These are phyloP conservation scores for Chrysopa pallens DNA, from an alignment of 1,140 invertebrate species.

Conservation along the genomic window DNA sequence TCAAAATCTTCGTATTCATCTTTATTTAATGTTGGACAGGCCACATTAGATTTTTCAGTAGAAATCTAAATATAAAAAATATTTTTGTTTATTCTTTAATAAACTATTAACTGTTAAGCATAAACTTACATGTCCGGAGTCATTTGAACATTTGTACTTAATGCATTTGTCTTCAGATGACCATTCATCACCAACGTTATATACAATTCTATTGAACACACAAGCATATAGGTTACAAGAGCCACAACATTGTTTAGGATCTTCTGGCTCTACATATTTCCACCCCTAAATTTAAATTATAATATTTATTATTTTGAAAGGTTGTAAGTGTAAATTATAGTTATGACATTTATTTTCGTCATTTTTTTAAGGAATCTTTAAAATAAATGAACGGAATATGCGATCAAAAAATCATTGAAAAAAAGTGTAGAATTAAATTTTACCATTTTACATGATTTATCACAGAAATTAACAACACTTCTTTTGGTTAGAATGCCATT, in stretches of 20 bases:
- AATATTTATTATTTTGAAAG: slow-evolving; percentile 1
- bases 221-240: slow-evolving; percentile 39
- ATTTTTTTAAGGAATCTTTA: too few relatives aligned
- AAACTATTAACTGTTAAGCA: not conserved
- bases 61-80: not conserved
- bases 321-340: not conserved
- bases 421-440: not conserved
- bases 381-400: too few relatives aligned
- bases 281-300: slow-evolving; percentile 20
- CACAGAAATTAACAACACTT: slow-evolving; percentile 23
- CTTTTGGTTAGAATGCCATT: slow-evolving; percentile 24
- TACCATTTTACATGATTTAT: slow-evolving; percentile 5
- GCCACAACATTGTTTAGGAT: slow-evolving; percentile 39
- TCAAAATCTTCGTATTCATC: slow-evolving; percentile 15
- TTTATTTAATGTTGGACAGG: slow-evolving; percentile 10
- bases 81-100: not conserved
- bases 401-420: not conserved
- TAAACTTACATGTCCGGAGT: slow-evolving; percentile 31
- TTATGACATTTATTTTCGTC: too few relatives aligned
- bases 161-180: slow-evolving; percentile 36
- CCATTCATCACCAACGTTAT: slow-evolving; percentile 33
- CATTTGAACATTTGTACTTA: slow-evolving; percentile 30
- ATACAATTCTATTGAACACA: slow-evolving; percentile 28
- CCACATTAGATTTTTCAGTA: not conserved
- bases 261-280: slow-evolving; percentile 20